Base-by-base conservation (phyloP, 2,797 vertebrate species). In the Gymnocypris eckloni region DNA sequence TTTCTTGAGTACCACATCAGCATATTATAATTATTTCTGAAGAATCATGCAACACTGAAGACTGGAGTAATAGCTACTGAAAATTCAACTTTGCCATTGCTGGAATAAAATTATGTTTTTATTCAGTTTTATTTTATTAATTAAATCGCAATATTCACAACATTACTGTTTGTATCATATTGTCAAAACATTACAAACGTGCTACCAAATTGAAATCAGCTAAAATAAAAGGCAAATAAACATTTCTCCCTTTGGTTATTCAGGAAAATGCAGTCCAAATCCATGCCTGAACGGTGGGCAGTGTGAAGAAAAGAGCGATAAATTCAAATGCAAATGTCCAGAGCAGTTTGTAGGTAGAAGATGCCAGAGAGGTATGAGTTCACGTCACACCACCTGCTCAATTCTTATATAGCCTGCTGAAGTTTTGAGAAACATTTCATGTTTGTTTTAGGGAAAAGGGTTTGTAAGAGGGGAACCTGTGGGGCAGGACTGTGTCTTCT, bases 401-500 rank as follows among this genome's bases (percentile, higher is more conserved):
- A 45, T 43, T 59, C 56, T 4, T 59, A 70, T 4, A 70, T 41
- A 25, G 16, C 33, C 16, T 2, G 12, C 37, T 18, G 9, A 59
- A 4, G 7, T 45, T 77, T 48, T 64, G 33, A 85, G 33, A 37
- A 80, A 3, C 10, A 22, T 66, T 45, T 45, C 0, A 1, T 28
- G 4, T 28, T 56, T 50, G 82, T 88, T 69, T 81, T 83, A 96
- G 95, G 28, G 54, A 90, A 87, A 79, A 92, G 56, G 4, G 0
- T 0, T 61, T 96, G 95, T 89, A 90, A 0, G 43, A 91, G 0
- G 67, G 90, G 92, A n/a, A 50, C 0, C 7, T 96, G 95, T 76
- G 93, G 94, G 3, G 80, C 84, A 22, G 95, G 95, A 8, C 93
- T 94, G 71, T 96, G 95, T 86, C 93, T 96, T 72, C 79, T 95